A percentile compares a stretch with the other conserved stretches of the same genome.
These are phyloP conservation scores for Apodemia duryi DNA, from an alignment of 2,888 invertebrate species.

Conservation along the genomic window DNA sequence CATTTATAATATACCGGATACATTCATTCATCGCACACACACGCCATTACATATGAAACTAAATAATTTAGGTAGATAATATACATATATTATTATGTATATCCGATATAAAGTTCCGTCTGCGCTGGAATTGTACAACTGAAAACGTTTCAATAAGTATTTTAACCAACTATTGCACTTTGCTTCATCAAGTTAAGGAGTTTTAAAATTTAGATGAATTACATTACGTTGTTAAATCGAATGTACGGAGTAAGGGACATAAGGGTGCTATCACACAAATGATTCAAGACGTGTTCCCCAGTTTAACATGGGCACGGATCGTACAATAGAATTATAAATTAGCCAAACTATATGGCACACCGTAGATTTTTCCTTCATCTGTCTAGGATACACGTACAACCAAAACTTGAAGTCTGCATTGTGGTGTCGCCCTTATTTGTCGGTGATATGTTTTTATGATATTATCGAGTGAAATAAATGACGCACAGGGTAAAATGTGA, in stretches of 20 bases:
- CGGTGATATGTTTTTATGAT: conserved; percentile 68
- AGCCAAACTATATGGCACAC: too few relatives aligned
- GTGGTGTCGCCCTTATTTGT: conserved; percentile 34
- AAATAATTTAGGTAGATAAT: too few relatives aligned
- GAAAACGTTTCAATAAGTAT: conserved; percentile 50
- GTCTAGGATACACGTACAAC: not conserved
- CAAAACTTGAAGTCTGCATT: conserved; percentile 10
- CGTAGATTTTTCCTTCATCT: not conserved
- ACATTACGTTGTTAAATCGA: conserved; percentile 55
- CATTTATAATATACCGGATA: too few relatives aligned
- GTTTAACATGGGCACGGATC: not conserved
- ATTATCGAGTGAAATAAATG: conserved; percentile 66
- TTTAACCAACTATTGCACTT: conserved; percentile 48
- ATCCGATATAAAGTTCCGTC: conserved; percentile 3
- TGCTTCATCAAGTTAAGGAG: conserved; percentile 40
- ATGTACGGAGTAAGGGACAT: conserved; percentile 71
- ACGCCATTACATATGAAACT: too few relatives aligned
- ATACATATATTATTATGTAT: not conserved
- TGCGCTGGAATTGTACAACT: conserved; percentile 14
- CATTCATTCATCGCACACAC: too few relatives aligned
- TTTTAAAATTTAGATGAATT: conserved; percentile 50
- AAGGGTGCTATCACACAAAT: conserved; percentile 22
- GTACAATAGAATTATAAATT: not conserved
- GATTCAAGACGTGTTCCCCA: not conserved
- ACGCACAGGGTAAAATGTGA: conserved; percentile 76